These are phyloP conservation scores for Rhinogobio ventralis DNA, from an alignment of 2,797 vertebrate genomes.

Conservation along the genomic window DNA sequence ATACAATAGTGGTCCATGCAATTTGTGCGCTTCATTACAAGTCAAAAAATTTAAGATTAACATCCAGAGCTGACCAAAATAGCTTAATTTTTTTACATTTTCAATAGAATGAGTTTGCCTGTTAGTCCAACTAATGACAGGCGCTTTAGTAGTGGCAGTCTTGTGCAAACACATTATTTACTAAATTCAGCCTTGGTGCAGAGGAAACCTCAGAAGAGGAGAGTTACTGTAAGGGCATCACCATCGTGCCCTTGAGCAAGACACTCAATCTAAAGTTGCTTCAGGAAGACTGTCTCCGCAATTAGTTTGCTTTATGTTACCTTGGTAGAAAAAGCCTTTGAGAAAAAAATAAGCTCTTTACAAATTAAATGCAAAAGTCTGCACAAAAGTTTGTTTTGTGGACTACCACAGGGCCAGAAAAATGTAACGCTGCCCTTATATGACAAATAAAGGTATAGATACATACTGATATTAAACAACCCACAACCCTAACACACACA, in stretches of 20 bases:
- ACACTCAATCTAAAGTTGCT: not conserved
- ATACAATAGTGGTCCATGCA: not conserved
- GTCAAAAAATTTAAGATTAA: not conserved
- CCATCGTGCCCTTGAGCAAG: not conserved
- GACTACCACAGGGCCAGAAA: not conserved
- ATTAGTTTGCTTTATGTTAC: not conserved
- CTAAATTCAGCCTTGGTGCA: not conserved
- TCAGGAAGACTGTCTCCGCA: not conserved
- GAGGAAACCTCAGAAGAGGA: not conserved
- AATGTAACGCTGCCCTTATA: not conserved
- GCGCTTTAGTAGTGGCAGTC: not conserved
- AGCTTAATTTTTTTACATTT: not conserved
- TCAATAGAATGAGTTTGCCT: not conserved
- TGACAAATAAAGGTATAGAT: not conserved
- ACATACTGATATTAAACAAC: not conserved
- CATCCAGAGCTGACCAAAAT: not conserved
- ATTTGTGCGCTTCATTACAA: not conserved
- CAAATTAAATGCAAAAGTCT: not conserved
- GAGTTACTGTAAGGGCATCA: not conserved
- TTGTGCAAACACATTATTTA: not conserved
- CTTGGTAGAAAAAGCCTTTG: not conserved
- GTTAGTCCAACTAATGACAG: not conserved
- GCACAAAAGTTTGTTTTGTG: not conserved
- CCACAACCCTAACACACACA: not conserved
- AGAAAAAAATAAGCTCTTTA: not conserved